Percentiles rank a stretch among this genome's conserved stretches.
phyloP scores from a whole-genome alignment of 2,113 vertebrate genomes.

The Cephalophus harveyi region DNA sequence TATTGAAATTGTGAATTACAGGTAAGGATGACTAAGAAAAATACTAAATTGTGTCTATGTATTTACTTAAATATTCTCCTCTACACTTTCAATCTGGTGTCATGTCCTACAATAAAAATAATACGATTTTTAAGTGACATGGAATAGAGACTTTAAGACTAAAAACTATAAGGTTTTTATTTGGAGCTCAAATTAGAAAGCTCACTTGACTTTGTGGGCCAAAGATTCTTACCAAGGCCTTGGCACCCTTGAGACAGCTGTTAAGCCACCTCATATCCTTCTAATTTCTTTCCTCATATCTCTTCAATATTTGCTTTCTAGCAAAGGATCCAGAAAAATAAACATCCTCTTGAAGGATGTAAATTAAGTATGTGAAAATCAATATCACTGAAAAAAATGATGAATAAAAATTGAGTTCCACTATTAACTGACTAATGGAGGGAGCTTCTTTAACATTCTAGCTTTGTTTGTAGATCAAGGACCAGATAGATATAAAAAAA shows the following conservation, averaged over 20 bases:
- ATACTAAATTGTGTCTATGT: background rate
- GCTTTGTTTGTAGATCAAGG: background rate
- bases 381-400: background rate
- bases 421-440: background rate
- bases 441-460: background rate
- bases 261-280: background rate
- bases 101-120: background rate
- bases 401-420: background rate
- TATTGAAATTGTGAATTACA: background rate
- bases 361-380: conserved; percentile 9
- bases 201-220: background rate
- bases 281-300: background rate
- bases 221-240: background rate
- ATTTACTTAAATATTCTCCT: background rate
- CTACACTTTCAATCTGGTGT: background rate
- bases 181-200: background rate
- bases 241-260: background rate
- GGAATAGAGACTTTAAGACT: background rate
- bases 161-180: background rate
- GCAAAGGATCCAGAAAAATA: conserved; percentile 14
- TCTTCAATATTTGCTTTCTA: background rate
- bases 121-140: background rate
- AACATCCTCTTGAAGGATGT: background rate
- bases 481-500: background rate
- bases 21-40: background rate